These are phyloP conservation scores for Aspidapion aeneum DNA, from an alignment of 2,888 invertebrate genomes.

Conservation along the genomic window DNA sequence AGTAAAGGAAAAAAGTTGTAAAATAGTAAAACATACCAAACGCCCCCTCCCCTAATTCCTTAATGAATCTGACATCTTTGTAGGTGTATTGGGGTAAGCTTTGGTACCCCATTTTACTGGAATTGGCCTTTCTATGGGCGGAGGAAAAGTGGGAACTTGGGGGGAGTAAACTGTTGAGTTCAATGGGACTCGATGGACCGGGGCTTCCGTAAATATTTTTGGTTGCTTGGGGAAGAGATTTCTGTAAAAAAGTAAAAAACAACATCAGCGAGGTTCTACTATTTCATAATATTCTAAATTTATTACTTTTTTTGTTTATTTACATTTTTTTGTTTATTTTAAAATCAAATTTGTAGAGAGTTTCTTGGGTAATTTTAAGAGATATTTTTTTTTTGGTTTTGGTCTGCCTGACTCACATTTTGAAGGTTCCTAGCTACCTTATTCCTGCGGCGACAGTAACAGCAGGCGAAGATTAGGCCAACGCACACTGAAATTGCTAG, in stretches of 20 bases:
- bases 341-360: too few relatives aligned
- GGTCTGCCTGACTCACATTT: conserved; percentile 53
- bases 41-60: conserved; percentile 93
- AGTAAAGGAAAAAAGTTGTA: too few relatives aligned
- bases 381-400: too few relatives aligned
- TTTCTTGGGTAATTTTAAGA: too few relatives aligned
- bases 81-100: conserved; percentile 83
- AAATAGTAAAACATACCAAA: conserved; percentile 85
- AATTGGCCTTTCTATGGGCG: conserved; percentile 36
- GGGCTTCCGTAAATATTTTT: conserved; percentile 82
- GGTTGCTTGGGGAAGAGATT: conserved; percentile 67
- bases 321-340: too few relatives aligned
- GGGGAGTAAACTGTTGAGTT: conserved; percentile 75
- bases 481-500: conserved; percentile 53
- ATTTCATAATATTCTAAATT: too few relatives aligned
- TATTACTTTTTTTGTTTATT: too few relatives aligned
- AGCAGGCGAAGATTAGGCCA: conserved; percentile 55
- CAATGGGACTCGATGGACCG: conserved; percentile 68
- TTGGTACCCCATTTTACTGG: conserved; percentile 42
- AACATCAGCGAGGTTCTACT: background rate
- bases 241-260: conserved; percentile 38
- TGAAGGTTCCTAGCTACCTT: conserved; percentile 54
- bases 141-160: conserved; percentile 50
- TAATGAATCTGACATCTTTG: conserved; percentile 80
- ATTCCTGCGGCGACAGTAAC: conserved; percentile 58